A percentile compares a stretch with the other conserved stretches of the same genome.
phyloP scores from a whole-genome alignment of 92 coral and sea anemone species.

The Zoanthus solanderi region DNA sequence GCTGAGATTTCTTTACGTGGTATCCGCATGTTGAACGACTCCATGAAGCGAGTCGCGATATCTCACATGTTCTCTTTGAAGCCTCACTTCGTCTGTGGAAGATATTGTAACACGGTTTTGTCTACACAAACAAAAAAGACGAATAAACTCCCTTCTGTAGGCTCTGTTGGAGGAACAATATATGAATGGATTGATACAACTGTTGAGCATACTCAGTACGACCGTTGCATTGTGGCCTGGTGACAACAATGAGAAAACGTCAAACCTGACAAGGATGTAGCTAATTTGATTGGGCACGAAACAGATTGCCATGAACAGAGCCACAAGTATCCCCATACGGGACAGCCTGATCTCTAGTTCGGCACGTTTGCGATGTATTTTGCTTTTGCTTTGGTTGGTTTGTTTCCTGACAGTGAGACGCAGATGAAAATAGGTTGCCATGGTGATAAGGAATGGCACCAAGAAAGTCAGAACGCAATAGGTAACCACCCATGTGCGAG shows the following conservation, averaged over 20 bases:
- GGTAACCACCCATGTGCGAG: slow-evolving; percentile 32
- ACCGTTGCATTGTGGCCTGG: slow-evolving; percentile 11
- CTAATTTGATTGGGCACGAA: slow-evolving; percentile 27
- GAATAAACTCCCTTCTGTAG: slow-evolving; percentile 10
- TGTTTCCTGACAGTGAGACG: slow-evolving; percentile 19
- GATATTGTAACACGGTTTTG: neutral
- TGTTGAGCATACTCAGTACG: slow-evolving; percentile 34
- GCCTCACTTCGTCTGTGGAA: neutral
- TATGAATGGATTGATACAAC: slow-evolving; percentile 36
- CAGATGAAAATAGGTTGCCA: slow-evolving; percentile 47
- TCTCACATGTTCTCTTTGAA: neutral
- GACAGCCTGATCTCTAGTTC: slow-evolving; percentile 31
- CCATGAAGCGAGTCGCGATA: neutral
- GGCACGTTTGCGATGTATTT: neutral
- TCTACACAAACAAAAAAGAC: neutral
- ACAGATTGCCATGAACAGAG: slow-evolving; percentile 36
- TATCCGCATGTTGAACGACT: neutral
- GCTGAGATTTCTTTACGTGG: neutral
- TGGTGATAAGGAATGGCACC: slow-evolving; percentile 35
- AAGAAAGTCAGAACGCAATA: slow-evolving; percentile 20
- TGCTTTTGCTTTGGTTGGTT: neutral
- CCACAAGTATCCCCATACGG: slow-evolving; percentile 35
- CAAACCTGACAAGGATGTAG: slow-evolving; percentile 21
- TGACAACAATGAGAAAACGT: neutral
- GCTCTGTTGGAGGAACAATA: slow-evolving; percentile 27